Base-by-base conservation (phyloP, 2,888 invertebrate species). In the Dione vanillae region DNA sequence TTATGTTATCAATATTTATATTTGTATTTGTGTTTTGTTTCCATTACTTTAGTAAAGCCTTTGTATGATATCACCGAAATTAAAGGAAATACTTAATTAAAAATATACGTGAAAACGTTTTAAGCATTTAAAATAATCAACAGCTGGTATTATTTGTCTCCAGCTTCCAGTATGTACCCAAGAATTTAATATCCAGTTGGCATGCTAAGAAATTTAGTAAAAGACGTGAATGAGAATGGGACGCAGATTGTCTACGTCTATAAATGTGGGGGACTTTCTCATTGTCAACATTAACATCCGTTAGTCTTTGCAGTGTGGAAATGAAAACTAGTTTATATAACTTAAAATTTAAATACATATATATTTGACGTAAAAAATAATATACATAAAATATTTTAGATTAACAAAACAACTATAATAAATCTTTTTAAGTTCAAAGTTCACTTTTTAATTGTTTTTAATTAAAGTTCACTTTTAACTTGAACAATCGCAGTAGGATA, bases 171-270 rank as follows among this genome's bases (percentile, higher is more conserved):
- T n/a, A 65, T 59, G 20, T 56, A 27, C n/a, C 19, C 41, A 59
- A 69, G 58, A 69, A 65, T 69, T 65, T 69, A 69, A 69, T 69
- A 69, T 59, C 35, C 43, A 69, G 65, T 56, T 37, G 40, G 51
- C 27, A 69, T 62, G 35, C 47, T 41, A 35, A 59, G 65, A 65
- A 58, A 69, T 65, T 58, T 43, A 69, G 47, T 47, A 47, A 20
- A 56, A 69, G 54, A 58, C 20, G 45, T 62, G 62, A 41, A 47
- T 58, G 58, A 69, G 69, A 69, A 65, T 49, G 58, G 49, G 41
- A 40, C 58, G 41, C 35, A 27, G 40, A 58, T 47, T 20, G 58
- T 43, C 45, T 43, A 11, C 62, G 45, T 67, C 68, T 54, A 35
- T 35, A 43, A 62, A 62, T 64, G 54, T 64, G 45, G 54, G 62